Base-by-base conservation (phyloP, 2,113 vertebrate genomes). In the Podarcis cretensis region DNA sequence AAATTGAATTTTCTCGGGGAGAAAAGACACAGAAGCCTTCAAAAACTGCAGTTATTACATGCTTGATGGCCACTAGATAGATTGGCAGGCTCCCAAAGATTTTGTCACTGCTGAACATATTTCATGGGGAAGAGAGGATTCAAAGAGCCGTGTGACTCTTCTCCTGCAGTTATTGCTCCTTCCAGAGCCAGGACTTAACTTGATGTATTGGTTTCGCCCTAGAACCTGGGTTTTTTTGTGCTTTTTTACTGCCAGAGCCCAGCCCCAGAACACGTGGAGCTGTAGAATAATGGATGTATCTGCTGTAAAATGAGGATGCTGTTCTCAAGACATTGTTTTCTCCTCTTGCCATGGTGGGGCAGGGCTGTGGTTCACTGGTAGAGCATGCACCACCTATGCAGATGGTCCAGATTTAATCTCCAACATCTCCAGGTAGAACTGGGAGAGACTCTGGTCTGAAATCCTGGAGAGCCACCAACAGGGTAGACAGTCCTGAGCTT, bases 21-120 rank as follows among this genome's bases (percentile, higher is more conserved):
- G 87, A 27, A 73, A 84, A 76, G 59, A 66, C 63, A 68, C 73
- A 48, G 40, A 83, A 84, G 87, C 74, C 73, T 89, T 84, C 57
- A 83, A 83, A 88, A 83, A 88, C 87, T 89, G 87, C 87, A 89
- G 66, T 89, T 89, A 89, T 89, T 89, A 89, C 75, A 89, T 89
- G 87, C 87, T 84, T 84, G 82, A 83, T 84, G 74, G 81, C 59
- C 74, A 37, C 81, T 68, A 35, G 87, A 84, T 83, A 76, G 81
- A 89, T 83, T 84, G 87, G 87, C 87, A 84, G 63, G 4, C 9
- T 27, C 74, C 87, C 87, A 89, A 78, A 89, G 74, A 89, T 84
- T 69, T 76, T 76, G 75, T 78, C 81, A 84, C 74, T 83, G 74
- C 81, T 77, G 87, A 54, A 69, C 37, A 78, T 89, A 89, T 89